These are phyloP conservation scores for Hydrocynus forskahlii DNA, from an alignment of 2,797 vertebrate genomes.

Conservation along the genomic window DNA sequence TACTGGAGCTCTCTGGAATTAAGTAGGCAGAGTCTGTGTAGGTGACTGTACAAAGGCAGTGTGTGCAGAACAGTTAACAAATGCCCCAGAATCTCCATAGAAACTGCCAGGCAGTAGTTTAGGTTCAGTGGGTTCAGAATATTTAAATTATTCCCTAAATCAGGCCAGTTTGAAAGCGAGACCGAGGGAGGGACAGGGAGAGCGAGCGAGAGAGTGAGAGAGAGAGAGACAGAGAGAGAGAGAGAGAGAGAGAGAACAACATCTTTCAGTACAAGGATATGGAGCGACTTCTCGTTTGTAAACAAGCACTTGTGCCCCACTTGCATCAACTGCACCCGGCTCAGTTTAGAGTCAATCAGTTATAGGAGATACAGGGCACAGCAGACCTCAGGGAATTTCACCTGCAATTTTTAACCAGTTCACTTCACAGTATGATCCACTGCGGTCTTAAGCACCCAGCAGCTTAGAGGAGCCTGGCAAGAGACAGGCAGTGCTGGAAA, in stretches of 20 bases:
- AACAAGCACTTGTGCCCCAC: constrained; percentile 20
- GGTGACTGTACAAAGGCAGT: background rate
- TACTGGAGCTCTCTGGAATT: background rate
- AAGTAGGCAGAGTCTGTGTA: background rate
- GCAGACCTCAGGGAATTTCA: background rate
- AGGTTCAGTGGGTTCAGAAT: constrained; percentile 10
- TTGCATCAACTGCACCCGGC: background rate
- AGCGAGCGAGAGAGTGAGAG: background rate
- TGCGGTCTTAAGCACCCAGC: background rate
- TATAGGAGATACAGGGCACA: background rate
- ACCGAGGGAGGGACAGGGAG: background rate
- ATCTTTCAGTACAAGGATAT: constrained; percentile 1
- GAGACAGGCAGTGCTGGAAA: too few relatives aligned
- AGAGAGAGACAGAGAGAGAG: constrained; percentile 4
- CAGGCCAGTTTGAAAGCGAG: constrained; percentile 6
- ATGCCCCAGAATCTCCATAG: constrained; percentile 8
- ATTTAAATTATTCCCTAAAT: constrained; percentile 23
- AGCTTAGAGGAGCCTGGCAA: too few relatives aligned
- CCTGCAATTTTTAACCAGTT: constrained; percentile 15
- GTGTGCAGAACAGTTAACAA: background rate
- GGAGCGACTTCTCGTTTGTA: constrained; percentile 1
- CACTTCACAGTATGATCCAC: constrained; percentile 4
- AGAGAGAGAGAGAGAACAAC: background rate
- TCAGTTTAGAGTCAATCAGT: background rate
- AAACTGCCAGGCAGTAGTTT: constrained; percentile 8